phyloP scores from a whole-genome alignment of 2,888 invertebrate species.

The Ophion ellenae region DNA sequence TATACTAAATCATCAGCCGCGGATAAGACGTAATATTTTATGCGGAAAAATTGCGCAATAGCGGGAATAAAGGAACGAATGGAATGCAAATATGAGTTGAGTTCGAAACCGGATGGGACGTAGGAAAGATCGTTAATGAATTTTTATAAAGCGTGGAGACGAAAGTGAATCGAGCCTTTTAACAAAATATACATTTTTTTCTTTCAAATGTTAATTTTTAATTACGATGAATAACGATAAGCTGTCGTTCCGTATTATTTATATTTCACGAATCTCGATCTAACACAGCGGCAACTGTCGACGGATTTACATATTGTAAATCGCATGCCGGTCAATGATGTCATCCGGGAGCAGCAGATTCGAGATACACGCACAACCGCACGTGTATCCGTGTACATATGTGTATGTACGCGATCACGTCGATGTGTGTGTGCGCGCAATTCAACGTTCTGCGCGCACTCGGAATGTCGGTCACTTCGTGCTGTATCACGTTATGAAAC shows the following conservation, averaged over 20 bases:
- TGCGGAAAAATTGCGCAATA: background rate
- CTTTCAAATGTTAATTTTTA: background rate
- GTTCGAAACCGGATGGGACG: background rate
- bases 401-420: background rate
- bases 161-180: background rate
- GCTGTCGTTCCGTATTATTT: background rate
- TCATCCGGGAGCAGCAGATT: slow-evolving; percentile 72
- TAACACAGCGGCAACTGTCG: slow-evolving; percentile 18
- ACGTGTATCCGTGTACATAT: background rate
- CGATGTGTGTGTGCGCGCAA: slow-evolving; percentile 77
- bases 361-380: background rate
- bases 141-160: background rate
- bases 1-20: background rate
- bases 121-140: background rate
- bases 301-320: slow-evolving; percentile 37
- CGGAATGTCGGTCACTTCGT: slow-evolving; percentile 80
- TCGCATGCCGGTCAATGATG: slow-evolving; percentile 73
- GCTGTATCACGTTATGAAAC: slow-evolving; percentile 79
- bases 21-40: slow-evolving; percentile 8
- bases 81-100: background rate
- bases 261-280: slow-evolving; percentile 44
- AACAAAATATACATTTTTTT: background rate
- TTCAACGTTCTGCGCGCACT: slow-evolving; percentile 66
- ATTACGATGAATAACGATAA: background rate
- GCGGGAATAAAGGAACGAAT: background rate